Evolutionary conservation across 2,113 vertebrate species (phyloP).

Genomic region (Brachirus orientalis): DNA sequence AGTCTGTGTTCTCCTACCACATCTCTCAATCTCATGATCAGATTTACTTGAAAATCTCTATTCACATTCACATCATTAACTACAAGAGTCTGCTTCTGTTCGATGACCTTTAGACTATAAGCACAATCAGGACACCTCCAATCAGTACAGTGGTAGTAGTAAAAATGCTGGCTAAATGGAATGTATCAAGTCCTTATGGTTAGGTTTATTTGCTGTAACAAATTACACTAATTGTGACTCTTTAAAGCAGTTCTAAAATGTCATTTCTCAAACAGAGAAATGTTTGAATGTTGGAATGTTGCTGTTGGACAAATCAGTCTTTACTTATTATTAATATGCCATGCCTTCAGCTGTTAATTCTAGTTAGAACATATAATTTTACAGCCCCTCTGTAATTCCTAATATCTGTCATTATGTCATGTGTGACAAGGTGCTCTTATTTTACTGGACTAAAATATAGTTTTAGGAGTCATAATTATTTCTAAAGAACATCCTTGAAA

Average conservation of each 20-base stretch:
- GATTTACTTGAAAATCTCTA: conserved; percentile 1
- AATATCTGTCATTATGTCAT: too few relatives aligned
- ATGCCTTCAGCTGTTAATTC: too few relatives aligned
- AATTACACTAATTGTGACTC: neutral
- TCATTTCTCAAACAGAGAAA: too few relatives aligned
- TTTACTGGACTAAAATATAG: too few relatives aligned
- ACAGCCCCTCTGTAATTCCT: too few relatives aligned
- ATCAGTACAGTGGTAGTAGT: conserved; percentile 8
- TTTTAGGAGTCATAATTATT: too few relatives aligned
- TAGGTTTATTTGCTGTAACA: neutral
- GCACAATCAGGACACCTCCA: neutral
- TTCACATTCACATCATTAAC: neutral
- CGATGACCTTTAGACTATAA: conserved; percentile 23
- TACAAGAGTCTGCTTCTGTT: conserved; percentile 1
- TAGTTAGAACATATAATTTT: too few relatives aligned
- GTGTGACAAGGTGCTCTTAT: too few relatives aligned
- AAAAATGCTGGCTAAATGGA: neutral
- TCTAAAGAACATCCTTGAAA: too few relatives aligned
- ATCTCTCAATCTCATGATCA: neutral
- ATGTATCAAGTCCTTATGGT: neutral
- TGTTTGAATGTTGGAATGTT: too few relatives aligned
- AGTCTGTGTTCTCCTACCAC: neutral
- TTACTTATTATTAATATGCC: too few relatives aligned
- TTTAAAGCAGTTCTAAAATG: conserved; percentile 6
- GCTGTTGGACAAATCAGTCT: too few relatives aligned